Evolutionary conservation across 2,113 vertebrate genomes (phyloP).

Genomic region (Abramis brama): DNA sequence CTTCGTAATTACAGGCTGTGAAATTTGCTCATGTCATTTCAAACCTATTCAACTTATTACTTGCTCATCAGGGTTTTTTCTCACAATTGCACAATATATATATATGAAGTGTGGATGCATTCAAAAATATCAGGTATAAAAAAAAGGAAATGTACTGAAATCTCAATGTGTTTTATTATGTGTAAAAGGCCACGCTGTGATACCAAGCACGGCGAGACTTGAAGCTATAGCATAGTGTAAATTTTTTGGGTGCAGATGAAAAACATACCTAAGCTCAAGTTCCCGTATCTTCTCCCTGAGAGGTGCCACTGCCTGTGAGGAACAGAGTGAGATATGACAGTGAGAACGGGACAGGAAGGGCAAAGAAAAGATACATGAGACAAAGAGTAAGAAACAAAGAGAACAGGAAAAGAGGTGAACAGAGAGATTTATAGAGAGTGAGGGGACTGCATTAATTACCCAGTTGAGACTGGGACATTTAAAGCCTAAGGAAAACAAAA

Average conservation of each 20-base stretch:
- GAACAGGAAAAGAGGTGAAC: background rate
- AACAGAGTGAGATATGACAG: background rate
- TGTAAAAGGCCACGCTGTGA: background rate
- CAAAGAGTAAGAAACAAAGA: background rate
- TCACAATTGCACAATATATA: background rate
- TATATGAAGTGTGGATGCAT: background rate
- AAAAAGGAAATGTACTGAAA: background rate
- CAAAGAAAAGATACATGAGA: background rate
- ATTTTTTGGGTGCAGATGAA: background rate
- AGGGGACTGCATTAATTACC: background rate
- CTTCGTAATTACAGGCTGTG: background rate
- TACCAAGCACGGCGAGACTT: background rate
- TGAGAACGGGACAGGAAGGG: background rate
- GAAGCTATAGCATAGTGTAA: background rate
- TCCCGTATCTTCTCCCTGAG: constrained; percentile 77
- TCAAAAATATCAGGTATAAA: background rate
- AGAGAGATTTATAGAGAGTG: background rate
- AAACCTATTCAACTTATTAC: background rate
- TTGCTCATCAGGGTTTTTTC: background rate
- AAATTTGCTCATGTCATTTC: background rate
- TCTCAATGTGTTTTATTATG: background rate
- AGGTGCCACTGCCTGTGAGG: constrained; percentile 72
- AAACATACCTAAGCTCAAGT: constrained; percentile 74
- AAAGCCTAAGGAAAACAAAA: background rate
- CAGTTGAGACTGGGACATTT: background rate